These are phyloP conservation scores for Pachliopta kotzebuea DNA, from an alignment of 2,888 invertebrate genomes.

Conservation along the genomic window DNA sequence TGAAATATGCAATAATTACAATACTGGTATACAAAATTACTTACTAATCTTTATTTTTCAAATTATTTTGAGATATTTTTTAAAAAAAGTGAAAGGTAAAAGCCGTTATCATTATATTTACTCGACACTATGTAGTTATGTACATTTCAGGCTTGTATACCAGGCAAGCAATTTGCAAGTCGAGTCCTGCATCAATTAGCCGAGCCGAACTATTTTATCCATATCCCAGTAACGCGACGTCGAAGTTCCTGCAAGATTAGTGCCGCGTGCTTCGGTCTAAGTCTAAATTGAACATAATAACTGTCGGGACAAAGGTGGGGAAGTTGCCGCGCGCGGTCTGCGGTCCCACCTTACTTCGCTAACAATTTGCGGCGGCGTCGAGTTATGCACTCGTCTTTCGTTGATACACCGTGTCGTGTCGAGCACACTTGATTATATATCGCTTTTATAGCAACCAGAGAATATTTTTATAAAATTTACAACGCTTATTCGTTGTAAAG, in stretches of 20 bases:
- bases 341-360: conserved; percentile 52
- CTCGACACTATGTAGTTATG: no score
- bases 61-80: no score
- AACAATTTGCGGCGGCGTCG: conserved; percentile 64
- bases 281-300: conserved; percentile 74
- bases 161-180: conserved; percentile 62
- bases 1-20: no score
- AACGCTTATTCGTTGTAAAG: no score
- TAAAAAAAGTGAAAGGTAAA: no score
- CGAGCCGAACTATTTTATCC: conserved; percentile 49
- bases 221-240: conserved; percentile 38
- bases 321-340: conserved; percentile 52
- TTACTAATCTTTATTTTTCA: no score
- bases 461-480: no score
- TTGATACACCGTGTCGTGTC: conserved; percentile 14
- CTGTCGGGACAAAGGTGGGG: conserved; percentile 56
- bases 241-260: conserved; percentile 65
- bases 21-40: no score
- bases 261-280: conserved; percentile 56
- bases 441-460: no score
- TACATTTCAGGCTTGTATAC: no score
- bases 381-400: conserved; percentile 51
- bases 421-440: neutral
- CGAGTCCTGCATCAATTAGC: conserved; percentile 86
- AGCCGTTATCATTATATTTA: no score